Percentiles rank a stretch among this genome's conserved stretches.
These are phyloP conservation scores for Dryadula phaetusa DNA, from an alignment of 2,888 invertebrate species.

Conservation along the genomic window DNA sequence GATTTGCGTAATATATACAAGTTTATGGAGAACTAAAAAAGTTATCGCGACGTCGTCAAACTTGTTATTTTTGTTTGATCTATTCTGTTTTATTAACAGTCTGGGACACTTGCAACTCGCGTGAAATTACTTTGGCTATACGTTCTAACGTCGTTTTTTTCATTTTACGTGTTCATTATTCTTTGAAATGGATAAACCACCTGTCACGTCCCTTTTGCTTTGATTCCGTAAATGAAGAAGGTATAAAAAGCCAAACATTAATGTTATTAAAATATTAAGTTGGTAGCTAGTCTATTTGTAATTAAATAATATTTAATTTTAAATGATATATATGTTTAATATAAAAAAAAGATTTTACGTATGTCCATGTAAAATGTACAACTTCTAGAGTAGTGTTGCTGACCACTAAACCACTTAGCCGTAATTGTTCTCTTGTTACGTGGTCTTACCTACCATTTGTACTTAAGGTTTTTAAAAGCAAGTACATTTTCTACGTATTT, in stretches of 20 bases:
- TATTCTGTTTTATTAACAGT: conserved; percentile 19
- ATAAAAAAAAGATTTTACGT: not conserved
- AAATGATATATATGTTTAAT: not conserved
- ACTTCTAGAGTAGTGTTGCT: not conserved
- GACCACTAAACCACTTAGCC: not conserved
- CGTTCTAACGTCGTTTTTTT: not conserved
- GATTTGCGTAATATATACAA: not conserved
- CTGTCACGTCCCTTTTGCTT: conserved; percentile 3
- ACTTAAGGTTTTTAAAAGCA: not conserved
- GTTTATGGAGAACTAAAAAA: not conserved
- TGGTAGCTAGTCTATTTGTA: not conserved
- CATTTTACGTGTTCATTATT: conserved; percentile 6
- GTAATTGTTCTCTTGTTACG: conserved; percentile 3
- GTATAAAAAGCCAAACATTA: not conserved
- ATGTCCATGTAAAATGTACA: not conserved
- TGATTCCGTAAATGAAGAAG: not conserved
- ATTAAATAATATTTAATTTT: not conserved
- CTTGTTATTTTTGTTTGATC: not conserved
- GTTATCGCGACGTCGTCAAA: conserved; percentile 5
- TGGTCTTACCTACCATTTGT: not conserved
- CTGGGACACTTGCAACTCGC: conserved; percentile 11
- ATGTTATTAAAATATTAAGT: not conserved
- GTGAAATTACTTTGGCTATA: conserved; percentile 17
- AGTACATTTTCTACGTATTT: not conserved
- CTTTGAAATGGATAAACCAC: not conserved